Evolutionary conservation across 2,888 invertebrate genomes (phyloP).

Genomic region (Euplagia quadripunctaria): DNA sequence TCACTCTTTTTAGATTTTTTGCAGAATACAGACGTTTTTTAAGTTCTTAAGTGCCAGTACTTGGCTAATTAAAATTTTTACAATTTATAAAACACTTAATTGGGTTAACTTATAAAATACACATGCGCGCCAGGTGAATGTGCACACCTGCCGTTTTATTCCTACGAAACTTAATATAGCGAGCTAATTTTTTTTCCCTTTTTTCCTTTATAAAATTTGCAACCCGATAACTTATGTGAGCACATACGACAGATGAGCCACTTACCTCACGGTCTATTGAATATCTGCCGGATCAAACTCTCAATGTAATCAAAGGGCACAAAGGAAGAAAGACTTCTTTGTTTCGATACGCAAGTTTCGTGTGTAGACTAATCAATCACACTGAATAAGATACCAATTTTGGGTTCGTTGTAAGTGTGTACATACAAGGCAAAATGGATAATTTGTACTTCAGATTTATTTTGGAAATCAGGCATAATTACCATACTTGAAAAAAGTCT

Average conservation of each 20-base stretch:
- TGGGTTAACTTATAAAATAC: constrained; percentile 73
- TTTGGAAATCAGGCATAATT: background rate
- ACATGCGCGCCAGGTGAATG: constrained; percentile 82
- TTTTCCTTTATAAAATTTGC: constrained; percentile 59
- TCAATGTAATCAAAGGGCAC: constrained; percentile 58
- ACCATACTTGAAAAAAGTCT: background rate
- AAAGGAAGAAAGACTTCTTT: constrained; percentile 57
- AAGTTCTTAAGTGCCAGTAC: constrained; percentile 52
- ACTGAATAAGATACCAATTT: constrained; percentile 51
- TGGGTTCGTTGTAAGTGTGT: constrained; percentile 15
- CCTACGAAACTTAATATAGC: constrained; percentile 81
- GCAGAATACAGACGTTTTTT: constrained; percentile 26
- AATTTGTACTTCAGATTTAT: background rate
- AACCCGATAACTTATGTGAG: constrained; percentile 77
- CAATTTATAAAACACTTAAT: constrained; percentile 68
- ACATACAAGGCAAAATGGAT: background rate
- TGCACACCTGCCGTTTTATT: constrained; percentile 78
- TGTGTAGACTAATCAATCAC: constrained; percentile 56
- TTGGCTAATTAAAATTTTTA: constrained; percentile 59
- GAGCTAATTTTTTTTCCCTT: constrained; percentile 66
- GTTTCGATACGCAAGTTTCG: constrained; percentile 48
- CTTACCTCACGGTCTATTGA: constrained; percentile 79
- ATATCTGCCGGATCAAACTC: constrained; percentile 61
- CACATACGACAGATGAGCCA: constrained; percentile 79
- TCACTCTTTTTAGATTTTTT: background rate